Base-by-base conservation (phyloP, 2,113 vertebrate genomes). In the Hassar affinis region DNA sequence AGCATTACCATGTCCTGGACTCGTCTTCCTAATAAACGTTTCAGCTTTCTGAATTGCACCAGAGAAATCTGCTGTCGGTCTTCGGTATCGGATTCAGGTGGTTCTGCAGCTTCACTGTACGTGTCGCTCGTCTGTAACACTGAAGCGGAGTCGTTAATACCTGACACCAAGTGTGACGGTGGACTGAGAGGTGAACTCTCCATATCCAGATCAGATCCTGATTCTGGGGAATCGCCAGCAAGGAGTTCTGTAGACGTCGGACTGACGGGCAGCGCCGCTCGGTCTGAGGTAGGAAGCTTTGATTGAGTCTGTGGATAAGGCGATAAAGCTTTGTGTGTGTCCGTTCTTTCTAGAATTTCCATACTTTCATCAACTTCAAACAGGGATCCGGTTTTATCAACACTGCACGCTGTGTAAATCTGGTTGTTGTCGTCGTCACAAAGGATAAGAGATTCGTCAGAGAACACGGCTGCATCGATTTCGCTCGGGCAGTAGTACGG, bases 11-110 rank as follows among this genome's bases (percentile, higher is more conserved):
- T 52, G 8, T 76, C n/a, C 56, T 87, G 84, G 83, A 52, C 9
- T 42, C 66, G 47, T 84, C 86, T 85, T 30, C 86, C 80, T 79
- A 90, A 88, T 33, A 90, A 62, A 45, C 52, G 80, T 54, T 64
- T 88, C 18, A 90, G 62, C 85, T 88, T 92, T 61, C 49, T 88
- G 52, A 92, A 89, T 47, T 86, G 74, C 25, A 78, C 49, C 15
- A 90, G 87, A 83, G 91, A 94, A 54, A 95, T 91, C 52, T 86
- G 89, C 52, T 79, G 77, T 20, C 56, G 77, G 54, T 91, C 85
- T n/a, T 90, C 74, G 0, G 20, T 17, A 12, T 54, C 59, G 42
- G 57, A 30, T 66, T 77, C 80, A 62, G 54, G 35, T 20, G 64
- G n/a, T 71, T 64, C 45, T 25, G 52, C 38, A 14, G 9, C 66